A percentile compares a stretch with the other conserved stretches of the same genome.
Conservation (phyloP, 2,113 vertebrate species). For the Pogona vitticeps region DNA sequence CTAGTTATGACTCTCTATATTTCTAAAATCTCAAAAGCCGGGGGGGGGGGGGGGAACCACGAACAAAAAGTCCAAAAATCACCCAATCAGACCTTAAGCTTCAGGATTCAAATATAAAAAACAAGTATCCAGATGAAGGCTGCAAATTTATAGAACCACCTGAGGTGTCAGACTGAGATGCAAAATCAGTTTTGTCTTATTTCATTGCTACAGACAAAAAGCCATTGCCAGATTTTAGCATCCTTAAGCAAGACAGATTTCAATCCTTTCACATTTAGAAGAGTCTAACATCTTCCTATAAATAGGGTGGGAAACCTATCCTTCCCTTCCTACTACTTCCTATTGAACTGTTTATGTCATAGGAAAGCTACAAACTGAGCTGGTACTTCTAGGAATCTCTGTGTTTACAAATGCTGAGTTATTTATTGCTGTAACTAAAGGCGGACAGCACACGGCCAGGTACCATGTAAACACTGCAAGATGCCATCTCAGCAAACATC, state of each 20-base stretch:
- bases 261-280: no score
- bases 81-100: no score
- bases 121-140: no score
- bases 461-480: neutral
- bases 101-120: no score
- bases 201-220: no score
- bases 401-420: constrained; percentile 3
- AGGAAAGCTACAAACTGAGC: neutral
- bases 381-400: neutral
- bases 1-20: no score
- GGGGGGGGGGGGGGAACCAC: no score
- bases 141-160: no score
- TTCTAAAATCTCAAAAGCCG: no score
- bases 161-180: no score
- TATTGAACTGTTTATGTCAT: neutral
- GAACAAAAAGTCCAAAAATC: no score
- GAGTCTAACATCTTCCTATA: neutral
- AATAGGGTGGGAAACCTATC: neutral
- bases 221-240: no score
- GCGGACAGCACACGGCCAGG: neutral
- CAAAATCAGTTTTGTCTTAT: neutral
- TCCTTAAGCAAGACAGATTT: neutral
- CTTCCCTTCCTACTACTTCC: neutral
- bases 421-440: neutral
- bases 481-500: neutral